Percentiles rank a stretch among this genome's conserved stretches.
Evolutionary conservation across 2,888 invertebrate genomes (phyloP).

Genomic region (Andrena flavipes): DNA sequence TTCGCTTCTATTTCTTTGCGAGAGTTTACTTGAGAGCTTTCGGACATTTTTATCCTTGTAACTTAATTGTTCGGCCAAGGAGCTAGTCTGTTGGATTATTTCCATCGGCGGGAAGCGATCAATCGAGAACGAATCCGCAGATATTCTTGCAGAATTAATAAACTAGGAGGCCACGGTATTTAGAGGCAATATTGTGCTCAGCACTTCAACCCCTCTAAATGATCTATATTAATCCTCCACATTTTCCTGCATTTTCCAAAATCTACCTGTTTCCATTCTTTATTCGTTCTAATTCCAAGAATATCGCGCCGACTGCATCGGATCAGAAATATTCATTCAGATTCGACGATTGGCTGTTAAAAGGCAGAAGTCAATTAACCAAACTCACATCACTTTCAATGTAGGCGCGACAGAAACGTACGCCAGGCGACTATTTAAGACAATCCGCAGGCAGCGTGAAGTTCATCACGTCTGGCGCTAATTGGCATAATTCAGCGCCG

Average conservation of each 20-base stretch:
- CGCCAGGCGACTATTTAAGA: slow-evolving; percentile 39
- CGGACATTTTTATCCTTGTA: slow-evolving; percentile 13
- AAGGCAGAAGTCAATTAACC: background rate
- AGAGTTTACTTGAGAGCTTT: slow-evolving; percentile 18
- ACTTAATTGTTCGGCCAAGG: slow-evolving; percentile 41
- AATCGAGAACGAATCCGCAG: slow-evolving; percentile 13
- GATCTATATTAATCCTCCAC: background rate
- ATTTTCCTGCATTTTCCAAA: background rate
- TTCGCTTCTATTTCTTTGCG: background rate
- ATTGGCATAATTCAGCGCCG: slow-evolving; percentile 62
- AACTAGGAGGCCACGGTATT: background rate
- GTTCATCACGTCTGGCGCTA: slow-evolving; percentile 67
- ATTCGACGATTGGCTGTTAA: too few relatives aligned
- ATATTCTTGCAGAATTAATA: slow-evolving; percentile 19
- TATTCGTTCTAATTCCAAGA: too few relatives aligned
- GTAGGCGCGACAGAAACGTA: background rate
- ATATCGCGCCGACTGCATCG: too few relatives aligned
- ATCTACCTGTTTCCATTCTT: too few relatives aligned
- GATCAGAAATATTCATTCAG: too few relatives aligned
- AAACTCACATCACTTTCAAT: background rate
- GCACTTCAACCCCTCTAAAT: background rate
- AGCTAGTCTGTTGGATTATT: slow-evolving; percentile 2
- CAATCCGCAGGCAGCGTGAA: slow-evolving; percentile 47
- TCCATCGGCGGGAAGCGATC: slow-evolving; percentile 1
- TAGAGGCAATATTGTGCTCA: background rate